A percentile compares a stretch with the other conserved stretches of the same genome.
Evolutionary conservation across 2,888 invertebrate species (phyloP).

Genomic region (Venustoraphidia nigricollis): DNA sequence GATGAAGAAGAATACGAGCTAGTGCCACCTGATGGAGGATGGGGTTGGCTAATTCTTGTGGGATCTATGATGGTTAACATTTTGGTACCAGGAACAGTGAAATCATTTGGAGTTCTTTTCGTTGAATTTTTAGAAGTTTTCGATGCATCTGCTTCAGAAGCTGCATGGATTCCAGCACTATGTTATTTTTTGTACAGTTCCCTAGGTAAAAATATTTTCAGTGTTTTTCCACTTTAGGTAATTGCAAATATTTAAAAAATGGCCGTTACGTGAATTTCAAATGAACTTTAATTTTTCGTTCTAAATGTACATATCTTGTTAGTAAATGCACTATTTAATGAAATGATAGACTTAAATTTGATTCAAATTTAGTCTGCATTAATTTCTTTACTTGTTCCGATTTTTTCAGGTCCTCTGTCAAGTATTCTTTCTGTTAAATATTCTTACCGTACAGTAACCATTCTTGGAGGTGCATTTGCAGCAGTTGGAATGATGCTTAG

Average conservation of each 20-base stretch:
- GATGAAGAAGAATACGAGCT: conserved; percentile 28
- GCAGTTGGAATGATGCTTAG: conserved; percentile 74
- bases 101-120: conserved; percentile 74
- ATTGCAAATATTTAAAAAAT: neutral
- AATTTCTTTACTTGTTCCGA: no score
- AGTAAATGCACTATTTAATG: no score
- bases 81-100: conserved; percentile 72
- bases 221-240: neutral
- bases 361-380: no score
- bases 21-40: conserved; percentile 71
- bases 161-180: conserved; percentile 73
- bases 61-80: conserved; percentile 71
- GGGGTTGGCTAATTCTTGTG: conserved; percentile 66
- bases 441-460: conserved; percentile 69
- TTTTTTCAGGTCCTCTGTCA: conserved; percentile 60
- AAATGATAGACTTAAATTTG: no score
- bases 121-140: conserved; percentile 71
- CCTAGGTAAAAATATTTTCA: conserved; percentile 41
- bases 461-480: conserved; percentile 68
- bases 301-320: no score
- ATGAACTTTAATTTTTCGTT: no score
- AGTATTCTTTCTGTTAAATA: conserved; percentile 71
- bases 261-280: no score
- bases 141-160: conserved; percentile 51
- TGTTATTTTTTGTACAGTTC: conserved; percentile 83